Base-by-base conservation (phyloP, 1,140 invertebrate species). In the Chrysomallon squamiferum region DNA sequence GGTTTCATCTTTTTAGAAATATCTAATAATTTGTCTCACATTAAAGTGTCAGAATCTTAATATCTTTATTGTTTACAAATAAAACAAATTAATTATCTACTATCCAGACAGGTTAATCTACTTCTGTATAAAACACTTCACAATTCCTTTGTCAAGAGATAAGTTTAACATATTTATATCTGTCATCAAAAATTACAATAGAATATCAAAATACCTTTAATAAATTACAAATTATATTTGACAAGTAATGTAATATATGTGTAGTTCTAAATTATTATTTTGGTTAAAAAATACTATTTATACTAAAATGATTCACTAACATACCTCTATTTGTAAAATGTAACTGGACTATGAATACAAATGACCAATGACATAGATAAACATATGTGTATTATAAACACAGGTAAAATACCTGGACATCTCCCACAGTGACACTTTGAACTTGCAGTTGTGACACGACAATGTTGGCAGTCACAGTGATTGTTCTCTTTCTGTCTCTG, bases 351-450 rank as follows among this genome's bases (percentile, higher is more conserved):
- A n/a, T n/a, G n/a, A n/a, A n/a, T n/a, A n/a, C n/a, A n/a, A n/a
- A n/a, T n/a, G n/a, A n/a, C n/a, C n/a, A n/a, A n/a, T n/a, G n/a
- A n/a, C n/a, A n/a, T n/a, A n/a, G n/a, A n/a, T n/a, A n/a, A n/a
- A n/a, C n/a, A n/a, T n/a, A n/a, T n/a, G n/a, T n/a, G n/a, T n/a
- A n/a, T n/a, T n/a, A n/a, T n/a, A n/a, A n/a, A n/a, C n/a, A n/a
- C n/a, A n/a, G n/a, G n/a, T n/a, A n/a, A n/a, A n/a, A n/a, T 68
- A 76, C 75, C 62, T 69, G 54, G 20, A 73, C 68, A 27, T 60
- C 11, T 27, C 72, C 73, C 11, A 75, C 45, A 15, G 41, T 25
- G 5, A 32, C 2, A 38, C 35, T 56, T n/a, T 61, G 49, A 49
- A 50, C 63, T 5, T 30, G 32, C 3, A 70, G 32, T 11, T 30